These are phyloP conservation scores for Mastacembelus armatus DNA, from an alignment of 2,797 vertebrate species.

Conservation along the genomic window DNA sequence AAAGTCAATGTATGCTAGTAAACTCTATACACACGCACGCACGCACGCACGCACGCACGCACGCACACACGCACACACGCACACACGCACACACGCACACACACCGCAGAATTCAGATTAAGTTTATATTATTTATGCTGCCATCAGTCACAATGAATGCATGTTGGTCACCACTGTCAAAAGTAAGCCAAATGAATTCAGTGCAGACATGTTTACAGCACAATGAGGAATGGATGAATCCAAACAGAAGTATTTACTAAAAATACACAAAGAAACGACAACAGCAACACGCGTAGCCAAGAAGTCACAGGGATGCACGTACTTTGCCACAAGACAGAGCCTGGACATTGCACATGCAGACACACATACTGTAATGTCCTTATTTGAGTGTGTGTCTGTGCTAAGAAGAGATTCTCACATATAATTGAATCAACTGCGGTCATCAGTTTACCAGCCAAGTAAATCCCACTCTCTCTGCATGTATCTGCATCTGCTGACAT, in stretches of 20 bases:
- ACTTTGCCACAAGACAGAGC: background rate
- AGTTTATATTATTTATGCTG: slow-evolving; percentile 57
- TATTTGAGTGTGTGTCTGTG: background rate
- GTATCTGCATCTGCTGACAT: background rate
- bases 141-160: slow-evolving; percentile 67
- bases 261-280: slow-evolving; percentile 15
- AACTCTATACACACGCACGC: slow-evolving; percentile 35
- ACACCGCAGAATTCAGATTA: slow-evolving; percentile 50
- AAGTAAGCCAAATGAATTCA: slow-evolving; percentile 19
- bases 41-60: slow-evolving; percentile 49
- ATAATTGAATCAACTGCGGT: slow-evolving; percentile 21
- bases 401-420: background rate
- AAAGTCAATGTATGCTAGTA: slow-evolving; percentile 59
- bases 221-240: background rate
- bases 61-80: background rate
- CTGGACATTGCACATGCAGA: background rate
- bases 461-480: background rate
- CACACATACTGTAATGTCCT: background rate
- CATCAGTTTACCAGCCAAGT: slow-evolving; percentile 5
- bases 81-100: slow-evolving; percentile 44
- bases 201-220: slow-evolving; percentile 27
- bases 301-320: slow-evolving; percentile 40
- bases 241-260: slow-evolving; percentile 22
- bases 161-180: slow-evolving; percentile 30
- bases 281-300: background rate